Evolutionary conservation across 2,797 vertebrate species (phyloP).

Genomic region (Scomberomorus guttatus): DNA sequence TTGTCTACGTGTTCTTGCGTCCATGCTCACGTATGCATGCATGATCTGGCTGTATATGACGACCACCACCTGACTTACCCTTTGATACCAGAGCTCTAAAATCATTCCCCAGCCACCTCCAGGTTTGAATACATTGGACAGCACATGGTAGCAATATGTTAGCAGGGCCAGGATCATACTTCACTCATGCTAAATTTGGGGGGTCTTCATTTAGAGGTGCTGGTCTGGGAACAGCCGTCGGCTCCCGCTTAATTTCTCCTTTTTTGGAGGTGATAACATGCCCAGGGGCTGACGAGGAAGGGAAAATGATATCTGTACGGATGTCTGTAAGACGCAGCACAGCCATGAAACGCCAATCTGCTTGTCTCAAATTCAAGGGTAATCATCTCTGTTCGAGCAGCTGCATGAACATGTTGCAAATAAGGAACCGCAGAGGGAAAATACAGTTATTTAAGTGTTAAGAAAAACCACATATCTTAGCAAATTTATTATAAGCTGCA

Average conservation of each 20-base stretch:
- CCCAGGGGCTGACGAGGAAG: slow-evolving; percentile 71
- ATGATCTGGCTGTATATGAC: slow-evolving; percentile 49
- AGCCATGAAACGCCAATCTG: slow-evolving; percentile 30
- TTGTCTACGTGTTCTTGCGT: slow-evolving; percentile 33
- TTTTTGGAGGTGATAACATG: slow-evolving; percentile 80
- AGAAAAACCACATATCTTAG: slow-evolving; percentile 26
- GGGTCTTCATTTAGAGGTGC: slow-evolving; percentile 75
- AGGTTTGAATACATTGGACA: slow-evolving; percentile 71
- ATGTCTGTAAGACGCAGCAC: slow-evolving; percentile 51
- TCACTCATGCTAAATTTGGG: slow-evolving; percentile 77
- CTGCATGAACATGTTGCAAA: slow-evolving; percentile 45
- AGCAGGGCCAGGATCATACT: slow-evolving; percentile 68
- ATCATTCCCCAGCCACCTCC: slow-evolving; percentile 66
- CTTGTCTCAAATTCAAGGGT: slow-evolving; percentile 58
- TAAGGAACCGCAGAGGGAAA: slow-evolving; percentile 22
- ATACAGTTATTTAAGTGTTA: slow-evolving; percentile 33
- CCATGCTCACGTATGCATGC: slow-evolving; percentile 41
- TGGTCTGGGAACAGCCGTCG: slow-evolving; percentile 70
- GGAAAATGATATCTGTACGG: slow-evolving; percentile 75
- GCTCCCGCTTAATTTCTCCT: slow-evolving; percentile 71
- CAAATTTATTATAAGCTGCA: slow-evolving; percentile 8
- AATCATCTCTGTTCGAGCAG: slow-evolving; percentile 47
- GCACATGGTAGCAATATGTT: slow-evolving; percentile 87
- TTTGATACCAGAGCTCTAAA: slow-evolving; percentile 79
- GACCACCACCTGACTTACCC: slow-evolving; percentile 50